Percentiles rank a stretch among this genome's conserved stretches.
phyloP scores from a whole-genome alignment of 2,113 vertebrate genomes.

The Ellobius talpinus region DNA sequence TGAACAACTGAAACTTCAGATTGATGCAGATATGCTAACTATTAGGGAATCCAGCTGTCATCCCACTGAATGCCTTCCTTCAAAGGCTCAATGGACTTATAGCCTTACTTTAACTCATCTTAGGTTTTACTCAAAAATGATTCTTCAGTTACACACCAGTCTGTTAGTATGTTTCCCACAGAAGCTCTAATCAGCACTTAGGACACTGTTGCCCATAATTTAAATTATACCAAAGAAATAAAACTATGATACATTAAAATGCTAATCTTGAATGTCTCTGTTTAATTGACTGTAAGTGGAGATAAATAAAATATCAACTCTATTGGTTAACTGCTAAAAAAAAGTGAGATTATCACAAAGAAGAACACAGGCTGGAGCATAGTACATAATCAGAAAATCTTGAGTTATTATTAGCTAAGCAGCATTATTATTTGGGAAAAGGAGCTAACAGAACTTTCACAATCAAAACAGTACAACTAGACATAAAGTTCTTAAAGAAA shows the following conservation, averaged over 20 bases:
- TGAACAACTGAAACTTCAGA: background rate
- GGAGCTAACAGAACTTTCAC: background rate
- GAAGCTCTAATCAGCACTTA: background rate
- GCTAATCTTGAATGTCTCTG: background rate
- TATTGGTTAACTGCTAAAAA: background rate
- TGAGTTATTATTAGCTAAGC: background rate
- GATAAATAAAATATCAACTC: background rate
- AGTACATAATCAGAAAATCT: background rate
- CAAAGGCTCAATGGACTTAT: background rate
- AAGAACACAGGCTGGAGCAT: background rate
- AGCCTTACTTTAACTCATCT: background rate
- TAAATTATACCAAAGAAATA: constrained; percentile 13
- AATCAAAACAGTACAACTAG: background rate
- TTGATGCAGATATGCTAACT: background rate
- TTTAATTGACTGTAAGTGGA: constrained; percentile 24
- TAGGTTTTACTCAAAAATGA: background rate
- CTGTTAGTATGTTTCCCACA: background rate
- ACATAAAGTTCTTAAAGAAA: background rate
- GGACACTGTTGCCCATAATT: background rate
- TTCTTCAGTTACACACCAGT: background rate
- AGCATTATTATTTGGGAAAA: background rate
- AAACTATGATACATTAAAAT: background rate
- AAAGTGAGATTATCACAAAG: background rate
- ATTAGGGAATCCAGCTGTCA: background rate
- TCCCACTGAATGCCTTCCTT: background rate